Percentiles rank a stretch among this genome's conserved stretches.
Evolutionary conservation across 1,140 invertebrate species (phyloP).

Genomic region (Pomacea maculata): DNA sequence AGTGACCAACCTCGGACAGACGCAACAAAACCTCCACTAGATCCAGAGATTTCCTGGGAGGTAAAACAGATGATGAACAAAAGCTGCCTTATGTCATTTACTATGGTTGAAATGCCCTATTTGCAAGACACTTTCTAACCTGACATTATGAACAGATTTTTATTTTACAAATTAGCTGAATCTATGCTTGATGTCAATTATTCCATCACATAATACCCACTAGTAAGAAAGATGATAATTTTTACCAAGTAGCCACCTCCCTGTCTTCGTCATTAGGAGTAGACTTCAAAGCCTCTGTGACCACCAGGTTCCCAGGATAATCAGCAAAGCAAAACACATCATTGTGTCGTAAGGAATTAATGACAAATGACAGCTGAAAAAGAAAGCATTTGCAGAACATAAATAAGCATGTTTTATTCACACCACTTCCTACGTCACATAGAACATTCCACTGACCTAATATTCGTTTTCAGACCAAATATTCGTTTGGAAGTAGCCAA

Average conservation of each 20-base stretch:
- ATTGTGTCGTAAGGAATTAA: constrained; percentile 82
- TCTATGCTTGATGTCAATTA: no score
- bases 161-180: not conserved
- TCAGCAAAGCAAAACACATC: constrained; percentile 96
- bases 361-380: constrained; percentile 82
- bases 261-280: constrained; percentile 91
- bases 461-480: no score
- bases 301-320: constrained; percentile 84
- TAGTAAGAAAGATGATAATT: constrained; percentile 61
- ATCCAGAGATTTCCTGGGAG: constrained; percentile 77
- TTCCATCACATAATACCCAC: not conserved
- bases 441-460: no score
- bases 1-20: constrained; percentile 85
- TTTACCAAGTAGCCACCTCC: constrained; percentile 85
- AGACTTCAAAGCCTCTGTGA: constrained; percentile 89
- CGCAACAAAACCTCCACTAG: constrained; percentile 87
- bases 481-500: no score
- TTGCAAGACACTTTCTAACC: no score
- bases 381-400: constrained; percentile 26
- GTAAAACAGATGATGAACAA: no score
- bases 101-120: no score
- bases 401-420: not conserved
- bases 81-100: no score
- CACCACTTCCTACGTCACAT: not conserved
- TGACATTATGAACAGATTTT: not conserved